These are phyloP conservation scores for Euphydryas editha DNA, from an alignment of 2,888 invertebrate genomes.

Conservation along the genomic window DNA sequence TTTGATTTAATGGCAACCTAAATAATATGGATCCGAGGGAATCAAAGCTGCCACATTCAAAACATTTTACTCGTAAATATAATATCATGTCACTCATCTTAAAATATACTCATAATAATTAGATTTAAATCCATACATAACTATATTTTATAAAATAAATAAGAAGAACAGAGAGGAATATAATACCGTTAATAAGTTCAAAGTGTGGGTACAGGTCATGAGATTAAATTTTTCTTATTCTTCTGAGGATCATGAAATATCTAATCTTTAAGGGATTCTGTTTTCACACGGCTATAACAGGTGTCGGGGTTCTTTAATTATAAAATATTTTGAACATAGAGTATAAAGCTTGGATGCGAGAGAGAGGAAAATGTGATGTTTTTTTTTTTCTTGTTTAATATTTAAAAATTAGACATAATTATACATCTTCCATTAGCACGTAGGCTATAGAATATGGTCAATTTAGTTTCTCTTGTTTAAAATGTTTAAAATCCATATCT, in stretches of 20 bases:
- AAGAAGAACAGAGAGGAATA: not conserved
- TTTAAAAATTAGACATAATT: too few relatives aligned
- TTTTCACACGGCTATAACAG: conserved; percentile 45
- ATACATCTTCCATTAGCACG: too few relatives aligned
- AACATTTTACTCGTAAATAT: too few relatives aligned
- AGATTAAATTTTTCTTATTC: conserved; percentile 69
- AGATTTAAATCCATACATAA: too few relatives aligned
- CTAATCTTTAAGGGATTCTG: conserved; percentile 53
- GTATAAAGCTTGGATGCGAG: not conserved
- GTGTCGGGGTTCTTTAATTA: conserved; percentile 40
- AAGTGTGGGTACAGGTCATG: conserved; percentile 52
- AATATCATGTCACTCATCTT: too few relatives aligned
- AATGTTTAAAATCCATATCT: too few relatives aligned
- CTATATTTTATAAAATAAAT: not conserved
- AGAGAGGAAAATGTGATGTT: not conserved
- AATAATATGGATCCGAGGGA: too few relatives aligned
- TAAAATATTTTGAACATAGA: conserved; percentile 6
- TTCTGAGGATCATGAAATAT: conserved; percentile 57
- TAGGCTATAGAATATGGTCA: too few relatives aligned
- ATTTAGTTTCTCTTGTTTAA: too few relatives aligned
- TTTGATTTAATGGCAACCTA: too few relatives aligned
- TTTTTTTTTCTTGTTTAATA: not conserved
- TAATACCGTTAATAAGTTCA: conserved; percentile 9
- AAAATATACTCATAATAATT: not conserved
- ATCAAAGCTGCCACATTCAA: too few relatives aligned